Percentiles rank a stretch among this genome's conserved stretches.
Conservation (phyloP, 1,140 invertebrate species). For the Himalopsyche phryganea region DNA sequence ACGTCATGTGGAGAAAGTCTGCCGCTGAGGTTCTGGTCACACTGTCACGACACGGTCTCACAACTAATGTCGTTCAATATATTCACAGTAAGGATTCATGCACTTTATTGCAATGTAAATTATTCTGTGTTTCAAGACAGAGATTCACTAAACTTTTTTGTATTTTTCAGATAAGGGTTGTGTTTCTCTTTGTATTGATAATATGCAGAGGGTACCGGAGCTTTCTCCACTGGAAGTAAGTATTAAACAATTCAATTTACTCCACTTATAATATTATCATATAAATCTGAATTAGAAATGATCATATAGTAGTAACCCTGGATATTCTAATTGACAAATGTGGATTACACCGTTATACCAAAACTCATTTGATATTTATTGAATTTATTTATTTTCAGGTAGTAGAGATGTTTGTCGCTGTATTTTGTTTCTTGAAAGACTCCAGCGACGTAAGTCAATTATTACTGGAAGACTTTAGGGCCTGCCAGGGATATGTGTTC, state of each 20-base stretch:
- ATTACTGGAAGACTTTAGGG: conserved; percentile 91
- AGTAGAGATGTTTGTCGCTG: conserved; percentile 97
- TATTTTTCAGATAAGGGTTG: conserved; percentile 81
- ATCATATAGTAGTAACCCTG: no score
- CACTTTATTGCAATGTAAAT: no score
- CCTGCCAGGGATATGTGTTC: conserved; percentile 92
- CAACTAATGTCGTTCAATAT: conserved; percentile 89
- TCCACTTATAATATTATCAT: neutral
- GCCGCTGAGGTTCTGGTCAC: conserved; percentile 96
- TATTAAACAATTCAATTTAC: neutral
- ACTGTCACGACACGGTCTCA: conserved; percentile 88
- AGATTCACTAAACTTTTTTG: no score
- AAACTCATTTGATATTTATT: no score
- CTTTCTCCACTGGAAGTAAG: conserved; percentile 81
- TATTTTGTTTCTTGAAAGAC: conserved; percentile 97
- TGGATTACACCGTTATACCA: no score
- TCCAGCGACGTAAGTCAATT: conserved; percentile 95
- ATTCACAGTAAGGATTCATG: conserved; percentile 81
- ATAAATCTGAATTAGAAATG: neutral
- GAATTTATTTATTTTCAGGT: conserved; percentile 52
- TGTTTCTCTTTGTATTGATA: conserved; percentile 91
- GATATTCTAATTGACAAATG: no score
- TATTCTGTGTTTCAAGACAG: no score
- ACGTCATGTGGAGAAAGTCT: conserved; percentile 94
- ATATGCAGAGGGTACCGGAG: conserved; percentile 91